Base-by-base conservation (phyloP, 2,888 invertebrate genomes). In the Parnassius apollo region DNA sequence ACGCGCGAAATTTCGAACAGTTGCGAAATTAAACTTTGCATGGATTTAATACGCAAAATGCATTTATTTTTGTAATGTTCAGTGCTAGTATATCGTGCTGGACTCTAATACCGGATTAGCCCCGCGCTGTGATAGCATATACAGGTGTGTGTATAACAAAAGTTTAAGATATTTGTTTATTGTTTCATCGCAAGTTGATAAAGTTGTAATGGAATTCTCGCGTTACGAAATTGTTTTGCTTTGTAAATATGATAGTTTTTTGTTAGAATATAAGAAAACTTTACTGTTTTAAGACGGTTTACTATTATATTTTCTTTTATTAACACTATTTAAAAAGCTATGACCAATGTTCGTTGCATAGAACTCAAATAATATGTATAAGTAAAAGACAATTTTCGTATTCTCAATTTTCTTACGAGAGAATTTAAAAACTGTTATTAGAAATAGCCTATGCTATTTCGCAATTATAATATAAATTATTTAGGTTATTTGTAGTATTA, bases 1-100 rank as follows among this genome's bases (percentile, higher is more conserved):
- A 51, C 51, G 51, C 46, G 52, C 57, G 57, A 61, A 57, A 52
- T 57, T 42, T 51, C 45, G 44, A n/a, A 45, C 49, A 52, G 12
- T 9, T 57, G 44, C 42, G 42, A 22, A 46, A 1, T 44, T 18
- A 51, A 57, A 61, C 42, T 61, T 52, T 44, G 9, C 25, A 9
- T 46, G 12, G 46, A 57, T 22, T 50, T 44, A 25, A 22, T 44
- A 11, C 8, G 3, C 9, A 12, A 54, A 12, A 4, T 18, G 52
- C 46, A 18, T 45, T 22, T 51, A 11, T 45, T 49, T 49, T 51
- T 7, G 51, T 46, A 25, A 45, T 44, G 45, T 13, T 49, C 49
- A 49, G 49, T 49, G 49, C 49, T 10, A 52, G 10, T 51, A 42
- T 55, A 13, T 42, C 35, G 55, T 56, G 25, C 2, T 2, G 25